phyloP scores from a whole-genome alignment of 2,113 vertebrate species.

The Phoenicopterus ruber region DNA sequence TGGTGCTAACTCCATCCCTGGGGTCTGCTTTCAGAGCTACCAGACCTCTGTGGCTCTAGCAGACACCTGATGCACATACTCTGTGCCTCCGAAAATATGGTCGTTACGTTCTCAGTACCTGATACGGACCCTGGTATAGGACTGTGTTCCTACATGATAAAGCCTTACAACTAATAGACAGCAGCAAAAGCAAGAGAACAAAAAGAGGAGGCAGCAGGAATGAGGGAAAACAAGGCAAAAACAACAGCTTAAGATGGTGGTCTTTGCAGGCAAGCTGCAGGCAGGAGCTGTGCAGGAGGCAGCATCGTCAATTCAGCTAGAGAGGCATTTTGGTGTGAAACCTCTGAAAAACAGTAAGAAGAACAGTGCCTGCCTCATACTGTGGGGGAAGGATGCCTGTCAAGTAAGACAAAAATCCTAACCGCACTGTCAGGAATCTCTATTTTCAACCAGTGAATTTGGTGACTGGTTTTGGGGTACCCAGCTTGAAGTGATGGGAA shows the following conservation, averaged over 20 bases:
- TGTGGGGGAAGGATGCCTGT: neutral
- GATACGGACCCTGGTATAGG: neutral
- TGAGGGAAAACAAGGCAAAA: neutral
- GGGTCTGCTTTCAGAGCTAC: neutral
- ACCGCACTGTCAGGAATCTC: neutral
- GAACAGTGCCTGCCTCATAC: neutral
- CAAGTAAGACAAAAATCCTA: neutral
- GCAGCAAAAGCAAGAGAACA: neutral
- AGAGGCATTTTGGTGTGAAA: neutral
- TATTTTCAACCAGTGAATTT: neutral
- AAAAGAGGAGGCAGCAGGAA: neutral
- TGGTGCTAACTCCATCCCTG: neutral
- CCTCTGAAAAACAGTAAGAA: neutral
- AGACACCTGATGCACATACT: neutral
- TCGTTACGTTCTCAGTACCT: neutral
- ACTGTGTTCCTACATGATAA: neutral
- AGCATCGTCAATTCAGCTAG: neutral
- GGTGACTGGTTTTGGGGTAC: neutral
- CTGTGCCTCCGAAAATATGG: neutral
- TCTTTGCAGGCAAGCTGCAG: neutral
- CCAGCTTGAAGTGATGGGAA: neutral
- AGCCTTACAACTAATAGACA: neutral
- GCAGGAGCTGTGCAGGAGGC: neutral
- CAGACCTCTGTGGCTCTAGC: neutral
- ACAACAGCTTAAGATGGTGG: neutral